Percentiles rank a stretch among this genome's conserved stretches.
phyloP scores from a whole-genome alignment of 2,888 invertebrate genomes.

The Synergus gifuensis region DNA sequence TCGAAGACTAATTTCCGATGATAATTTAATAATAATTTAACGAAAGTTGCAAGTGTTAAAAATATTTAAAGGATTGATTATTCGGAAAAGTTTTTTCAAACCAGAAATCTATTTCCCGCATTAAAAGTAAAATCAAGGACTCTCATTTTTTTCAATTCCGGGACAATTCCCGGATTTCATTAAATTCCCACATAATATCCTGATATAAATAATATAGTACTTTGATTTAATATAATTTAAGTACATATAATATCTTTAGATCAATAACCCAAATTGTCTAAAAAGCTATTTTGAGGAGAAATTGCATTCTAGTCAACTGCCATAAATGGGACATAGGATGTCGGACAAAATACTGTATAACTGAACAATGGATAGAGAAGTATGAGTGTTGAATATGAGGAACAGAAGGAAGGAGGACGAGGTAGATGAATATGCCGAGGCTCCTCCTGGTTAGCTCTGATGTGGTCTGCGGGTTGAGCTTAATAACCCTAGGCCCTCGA shows the following conservation, averaged over 20 bases:
- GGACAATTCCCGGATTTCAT: no score
- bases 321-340: slow-evolving; percentile 30
- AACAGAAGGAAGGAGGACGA: slow-evolving; percentile 57
- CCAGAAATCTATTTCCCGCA: no score
- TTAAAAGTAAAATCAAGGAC: no score
- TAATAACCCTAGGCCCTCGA: slow-evolving; percentile 75
- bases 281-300: slow-evolving; percentile 18
- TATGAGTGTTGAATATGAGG: slow-evolving; percentile 26
- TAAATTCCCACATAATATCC: no score
- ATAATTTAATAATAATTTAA: no score
- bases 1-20: no score
- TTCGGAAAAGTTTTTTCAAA: no score
- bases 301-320: slow-evolving; percentile 12
- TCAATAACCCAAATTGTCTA: slow-evolving; percentile 12
- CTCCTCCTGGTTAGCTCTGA: slow-evolving; percentile 71
- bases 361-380: slow-evolving; percentile 22
- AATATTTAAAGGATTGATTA: no score
- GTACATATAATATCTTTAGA: background rate
- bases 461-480: slow-evolving; percentile 75
- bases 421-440: slow-evolving; percentile 70
- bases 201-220: no score
- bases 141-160: no score
- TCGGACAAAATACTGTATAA: slow-evolving; percentile 28
- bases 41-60: no score
- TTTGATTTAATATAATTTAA: no score